Evolutionary conservation across 2,797 vertebrate genomes (phyloP).

Genomic region (Psittacula derbiana): DNA sequence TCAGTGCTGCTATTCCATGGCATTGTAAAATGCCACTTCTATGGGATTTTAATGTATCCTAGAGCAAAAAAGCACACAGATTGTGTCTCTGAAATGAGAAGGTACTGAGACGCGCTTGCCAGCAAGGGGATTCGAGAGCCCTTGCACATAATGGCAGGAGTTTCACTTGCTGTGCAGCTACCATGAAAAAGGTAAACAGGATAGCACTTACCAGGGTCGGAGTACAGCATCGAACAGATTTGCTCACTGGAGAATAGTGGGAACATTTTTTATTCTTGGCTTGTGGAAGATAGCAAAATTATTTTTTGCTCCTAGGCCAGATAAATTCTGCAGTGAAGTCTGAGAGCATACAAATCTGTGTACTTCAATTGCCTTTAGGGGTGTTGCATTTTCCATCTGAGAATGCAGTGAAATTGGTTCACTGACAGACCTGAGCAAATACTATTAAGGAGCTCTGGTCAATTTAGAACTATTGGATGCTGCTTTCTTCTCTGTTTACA

Average conservation of each 20-base stretch:
- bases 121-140: background rate
- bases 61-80: background rate
- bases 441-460: rapidly evolving
- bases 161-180: background rate
- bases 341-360: background rate
- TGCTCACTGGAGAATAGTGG: background rate
- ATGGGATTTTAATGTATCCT: background rate
- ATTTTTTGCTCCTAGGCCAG: background rate
- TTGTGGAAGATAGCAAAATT: background rate
- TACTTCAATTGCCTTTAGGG: background rate
- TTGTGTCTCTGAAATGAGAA: background rate
- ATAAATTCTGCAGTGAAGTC: background rate
- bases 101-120: background rate
- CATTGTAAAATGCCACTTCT: background rate
- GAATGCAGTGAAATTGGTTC: background rate
- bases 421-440: background rate
- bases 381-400: background rate
- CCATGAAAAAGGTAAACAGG: background rate
- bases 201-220: background rate
- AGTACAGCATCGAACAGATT: background rate
- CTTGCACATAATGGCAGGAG: background rate
- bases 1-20: background rate
- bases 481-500: background rate
- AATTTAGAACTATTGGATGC: background rate
- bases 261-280: background rate